Base-by-base conservation (phyloP, 1,140 invertebrate genomes). In the Ectropis grisescens region DNA sequence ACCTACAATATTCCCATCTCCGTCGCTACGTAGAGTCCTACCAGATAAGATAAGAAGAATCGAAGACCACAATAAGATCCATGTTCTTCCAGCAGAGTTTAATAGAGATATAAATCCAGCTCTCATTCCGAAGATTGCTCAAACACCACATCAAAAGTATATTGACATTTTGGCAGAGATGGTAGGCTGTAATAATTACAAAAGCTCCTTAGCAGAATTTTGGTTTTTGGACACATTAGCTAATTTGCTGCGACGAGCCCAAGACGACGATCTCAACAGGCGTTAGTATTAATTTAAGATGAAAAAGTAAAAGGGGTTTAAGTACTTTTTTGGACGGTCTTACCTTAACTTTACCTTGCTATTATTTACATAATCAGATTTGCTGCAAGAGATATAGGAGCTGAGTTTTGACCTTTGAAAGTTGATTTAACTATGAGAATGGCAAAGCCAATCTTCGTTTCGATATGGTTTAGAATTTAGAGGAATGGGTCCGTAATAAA, bases 221-320 rank as follows among this genome's bases (percentile, higher is more conserved):
- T 81, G 76, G 76, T 72, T 81, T 28, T 25, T 81, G 46, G 76
- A 81, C 23, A 81, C 74, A 0, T 9, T 81, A 22, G 71, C 74
- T 8, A 70, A 72, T 35, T 13, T 81, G 30, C 34, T 81, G 33
- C 55, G 67, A 33, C 41, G 74, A 6, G 74, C 71, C 0, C 76
- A 81, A 13, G 51, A 64, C 3, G 70, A 74, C 16, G 13, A 34
- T 3, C 35, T 80, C 39, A 50, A 62, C n/a, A n/a, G n/a, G n/a
- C n/a, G n/a, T n/a, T n/a, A n/a, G n/a, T n/a, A n/a, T n/a, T n/a
- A n/a, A n/a, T n/a, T n/a, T n/a, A n/a, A n/a, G n/a, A n/a, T n/a
- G n/a, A n/a, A n/a, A n/a, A n/a, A n/a, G n/a, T n/a, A n/a, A n/a
- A n/a, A n/a, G n/a, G n/a, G n/a, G n/a, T n/a, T n/a, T n/a, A n/a